Evolutionary conservation across 1,140 invertebrate genomes (phyloP).

Genomic region (Brachionus rotundiformis): DNA sequence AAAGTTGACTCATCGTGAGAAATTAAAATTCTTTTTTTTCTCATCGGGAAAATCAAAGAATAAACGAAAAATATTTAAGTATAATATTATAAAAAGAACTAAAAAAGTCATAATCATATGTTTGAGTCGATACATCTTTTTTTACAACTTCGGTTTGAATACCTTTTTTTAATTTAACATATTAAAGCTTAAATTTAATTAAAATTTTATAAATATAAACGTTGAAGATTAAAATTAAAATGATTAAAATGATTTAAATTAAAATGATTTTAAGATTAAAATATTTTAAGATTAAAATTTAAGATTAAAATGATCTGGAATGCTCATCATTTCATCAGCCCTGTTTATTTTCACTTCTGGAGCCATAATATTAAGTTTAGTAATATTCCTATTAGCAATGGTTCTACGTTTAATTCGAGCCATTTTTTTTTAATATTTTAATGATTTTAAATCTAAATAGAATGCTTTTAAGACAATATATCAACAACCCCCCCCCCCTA

Average conservation of each 20-base stretch:
- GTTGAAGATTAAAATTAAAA: too few relatives aligned
- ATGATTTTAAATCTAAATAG: background rate
- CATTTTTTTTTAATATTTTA: background rate
- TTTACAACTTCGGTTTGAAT: too few relatives aligned
- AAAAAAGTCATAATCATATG: too few relatives aligned
- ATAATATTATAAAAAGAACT: too few relatives aligned
- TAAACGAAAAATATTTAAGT: too few relatives aligned
- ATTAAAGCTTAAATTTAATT: too few relatives aligned
- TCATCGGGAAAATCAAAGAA: background rate
- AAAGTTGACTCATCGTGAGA: background rate
- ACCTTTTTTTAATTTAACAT: too few relatives aligned
- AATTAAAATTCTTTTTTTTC: background rate
- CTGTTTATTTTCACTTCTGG: too few relatives aligned
- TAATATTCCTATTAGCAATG: background rate
- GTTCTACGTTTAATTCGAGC: background rate
- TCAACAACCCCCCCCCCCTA: background rate
- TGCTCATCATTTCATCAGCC: background rate
- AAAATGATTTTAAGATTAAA: too few relatives aligned
- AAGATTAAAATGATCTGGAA: background rate
- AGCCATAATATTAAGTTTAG: background rate
- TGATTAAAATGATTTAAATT: too few relatives aligned
- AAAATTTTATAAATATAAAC: too few relatives aligned
- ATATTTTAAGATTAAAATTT: background rate
- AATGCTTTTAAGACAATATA: background rate
- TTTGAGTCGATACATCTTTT: too few relatives aligned